Percentiles rank a stretch among this genome's conserved stretches.
Conservation (phyloP, 2,888 invertebrate species). For the Sipunculus nudus region DNA sequence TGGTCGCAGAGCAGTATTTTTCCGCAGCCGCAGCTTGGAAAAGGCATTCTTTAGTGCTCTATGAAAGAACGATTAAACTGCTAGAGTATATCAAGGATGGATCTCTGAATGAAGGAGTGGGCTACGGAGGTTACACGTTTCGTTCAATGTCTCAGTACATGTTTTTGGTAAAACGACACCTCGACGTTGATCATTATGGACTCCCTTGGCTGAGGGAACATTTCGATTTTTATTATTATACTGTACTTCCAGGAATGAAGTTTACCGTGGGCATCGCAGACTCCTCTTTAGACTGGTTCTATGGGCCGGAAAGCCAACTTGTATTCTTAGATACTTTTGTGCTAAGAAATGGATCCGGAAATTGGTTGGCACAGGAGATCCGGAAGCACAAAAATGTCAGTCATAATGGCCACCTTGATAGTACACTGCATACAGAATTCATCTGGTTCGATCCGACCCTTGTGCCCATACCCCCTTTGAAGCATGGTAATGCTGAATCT, state of each 20-base stretch:
- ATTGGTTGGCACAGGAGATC: conserved; percentile 21
- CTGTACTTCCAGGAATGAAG: conserved; percentile 14
- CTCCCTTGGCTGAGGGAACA: conserved; percentile 20
- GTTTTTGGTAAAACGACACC: conserved; percentile 9
- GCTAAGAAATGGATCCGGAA: conserved; percentile 7
- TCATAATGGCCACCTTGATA: no score
- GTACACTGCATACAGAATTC: conserved; percentile 22
- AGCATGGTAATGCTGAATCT: no score
- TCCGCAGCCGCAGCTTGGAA: conserved; percentile 5
- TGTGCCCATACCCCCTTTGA: conserved; percentile 13
- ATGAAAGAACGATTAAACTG: conserved; percentile 9
- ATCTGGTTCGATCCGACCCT: conserved; percentile 16
- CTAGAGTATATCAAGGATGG: conserved; percentile 13
- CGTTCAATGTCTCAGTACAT: conserved; percentile 17
- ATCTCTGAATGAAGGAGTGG: conserved; percentile 16
- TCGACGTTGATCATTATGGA: conserved; percentile 3
- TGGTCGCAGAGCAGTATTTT: conserved; percentile 6
- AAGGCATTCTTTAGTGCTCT: neutral
- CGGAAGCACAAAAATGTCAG: no score
- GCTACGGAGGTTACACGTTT: conserved; percentile 15
- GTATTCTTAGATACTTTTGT: conserved; percentile 18
- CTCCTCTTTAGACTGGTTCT: conserved; percentile 10
- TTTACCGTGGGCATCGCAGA: conserved; percentile 17
- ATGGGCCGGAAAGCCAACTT: conserved; percentile 26
- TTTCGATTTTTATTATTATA: conserved; percentile 20